Evolutionary conservation across 2,797 vertebrate genomes (phyloP), one percentile per base, ranked within the genome.

Genomic region (Thaleichthys pacificus): DNA sequence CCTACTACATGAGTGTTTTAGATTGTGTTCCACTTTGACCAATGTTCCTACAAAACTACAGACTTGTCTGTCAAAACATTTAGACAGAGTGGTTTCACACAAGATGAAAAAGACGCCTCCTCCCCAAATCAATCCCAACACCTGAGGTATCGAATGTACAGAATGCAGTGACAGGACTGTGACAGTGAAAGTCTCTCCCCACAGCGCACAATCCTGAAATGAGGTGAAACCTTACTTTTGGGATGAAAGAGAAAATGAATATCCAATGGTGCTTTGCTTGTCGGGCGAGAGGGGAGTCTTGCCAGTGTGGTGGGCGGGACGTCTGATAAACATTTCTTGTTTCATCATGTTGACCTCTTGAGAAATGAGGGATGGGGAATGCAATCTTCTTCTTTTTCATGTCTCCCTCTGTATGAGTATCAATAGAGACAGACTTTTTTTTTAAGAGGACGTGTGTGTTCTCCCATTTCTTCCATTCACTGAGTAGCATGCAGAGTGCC

Each of bases 181-280:
- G 58, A 71, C 26, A 60, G 21, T 3, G 73, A 63, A 9, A 69
- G 63, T 15, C 28, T 73, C 32, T 51, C 77, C 73, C 56, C 26
- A 77, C 32, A 68, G 61, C 76, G 60, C 1, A 21, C 64, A 68
- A 66, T 80, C 38, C 0, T 74, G 56, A 57, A 54, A 69, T 75
- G 66, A 88, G 86, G 82, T 77, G 30, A 84, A 85, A 79, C 77
- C 67, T 68, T 21, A 4, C 58, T 71, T 58, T 78, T 75, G 79
- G 38, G 72, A 90, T 82, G 68, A 83, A 82, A 87, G 65, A 54
- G 57, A 80, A 80, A 80, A 71, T 79, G 63, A 71, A 82, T 81
- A 76, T 84, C 66, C 72, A 74, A 80, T 62, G 76, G 75, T 77
- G 66, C 66, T 73, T 15, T 74, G 77, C 58, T 65, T 75, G 15